Evolutionary conservation across 2,113 vertebrate species (phyloP), one percentile per base, ranked within the genome.

Genomic region (Struthidea cinerea): DNA sequence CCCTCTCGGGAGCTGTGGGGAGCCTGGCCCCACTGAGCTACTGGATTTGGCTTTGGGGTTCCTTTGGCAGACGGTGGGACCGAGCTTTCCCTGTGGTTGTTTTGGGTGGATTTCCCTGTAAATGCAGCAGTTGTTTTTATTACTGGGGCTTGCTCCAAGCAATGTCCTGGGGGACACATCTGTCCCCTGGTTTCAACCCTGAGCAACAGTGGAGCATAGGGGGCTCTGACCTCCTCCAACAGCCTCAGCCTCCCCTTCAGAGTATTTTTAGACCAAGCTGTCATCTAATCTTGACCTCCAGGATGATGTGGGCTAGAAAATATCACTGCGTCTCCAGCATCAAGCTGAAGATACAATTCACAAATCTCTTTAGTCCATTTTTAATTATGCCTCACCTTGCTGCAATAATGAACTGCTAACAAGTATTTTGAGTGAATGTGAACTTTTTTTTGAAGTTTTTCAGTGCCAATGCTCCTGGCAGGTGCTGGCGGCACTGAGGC

Each of bases 261-360:
- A 65, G 42, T 94, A 94, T 96, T 96, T 96, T 97, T 95, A 96
- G 94, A 69, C 42, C 24, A 24, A 90, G 47, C 90, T 93, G 94
- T 95, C 96, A 94, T 93, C 69, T 87, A 93, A 93, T 94, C 94
- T 90, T 65, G 76, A 96, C 95, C 95, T 90, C 88, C 56, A 59
- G 79, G 41, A 24, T 84, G 91, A 71, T 84, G 84, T 74, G 89
- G 89, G 89, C 84, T 92, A 93, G 84, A 81, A 92, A 95, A 94
- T 73, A 93, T 76, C 67, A 12, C 90, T n/a, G 73, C 4, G 0
- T 81, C n/a, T 91, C 84, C 77, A 67, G 73, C 89, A 78, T n/a
- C 57, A 26, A 81, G 41, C 69, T 0, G 1, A 44, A 53, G 53
- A n/a, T 35, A 23, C 44, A 60, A 56, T 39, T 76, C 49, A 30